phyloP scores from a whole-genome alignment of 2,888 invertebrate genomes.

The Morpho achilles region DNA sequence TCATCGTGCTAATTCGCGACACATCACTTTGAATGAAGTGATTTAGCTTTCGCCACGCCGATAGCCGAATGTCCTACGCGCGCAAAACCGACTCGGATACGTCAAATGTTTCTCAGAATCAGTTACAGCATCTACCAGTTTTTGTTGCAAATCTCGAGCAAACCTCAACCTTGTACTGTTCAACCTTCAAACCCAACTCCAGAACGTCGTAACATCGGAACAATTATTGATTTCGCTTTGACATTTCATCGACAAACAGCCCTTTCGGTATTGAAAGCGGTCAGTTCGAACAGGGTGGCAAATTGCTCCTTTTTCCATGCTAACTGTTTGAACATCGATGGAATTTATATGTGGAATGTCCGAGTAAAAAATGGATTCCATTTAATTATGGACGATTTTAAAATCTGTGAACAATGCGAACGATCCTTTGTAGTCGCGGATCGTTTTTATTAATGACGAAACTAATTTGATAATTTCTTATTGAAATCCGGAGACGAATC shows the following conservation, averaged over 20 bases:
- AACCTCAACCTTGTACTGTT: constrained; percentile 55
- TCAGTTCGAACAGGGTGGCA: constrained; percentile 64
- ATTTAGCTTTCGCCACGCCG: constrained; percentile 30
- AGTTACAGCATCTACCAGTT: constrained; percentile 53
- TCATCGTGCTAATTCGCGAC: constrained; percentile 22
- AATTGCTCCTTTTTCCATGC: constrained; percentile 58
- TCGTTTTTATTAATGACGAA: constrained; percentile 59
- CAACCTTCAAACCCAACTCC: constrained; percentile 34
- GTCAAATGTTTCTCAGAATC: constrained; percentile 65
- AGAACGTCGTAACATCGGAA: constrained; percentile 52
- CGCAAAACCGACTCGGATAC: constrained; percentile 31
- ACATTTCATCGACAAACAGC: constrained; percentile 41
- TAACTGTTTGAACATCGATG: constrained; percentile 48
- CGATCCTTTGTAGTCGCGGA: constrained; percentile 60
- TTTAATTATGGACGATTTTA: constrained; percentile 77
- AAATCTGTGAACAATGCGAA: constrained; percentile 78
- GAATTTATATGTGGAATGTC: constrained; percentile 71
- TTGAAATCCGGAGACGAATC: constrained; percentile 48
- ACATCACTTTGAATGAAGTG: constrained; percentile 32
- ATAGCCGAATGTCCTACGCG: constrained; percentile 27
- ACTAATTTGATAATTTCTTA: constrained; percentile 76
- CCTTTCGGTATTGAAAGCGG: constrained; percentile 50
- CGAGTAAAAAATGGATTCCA: constrained; percentile 70
- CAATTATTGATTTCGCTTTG: constrained; percentile 50
- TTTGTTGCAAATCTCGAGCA: constrained; percentile 45